Evolutionary conservation across 2,888 invertebrate species (phyloP).

Genomic region (Aproaerema taeniolella): DNA sequence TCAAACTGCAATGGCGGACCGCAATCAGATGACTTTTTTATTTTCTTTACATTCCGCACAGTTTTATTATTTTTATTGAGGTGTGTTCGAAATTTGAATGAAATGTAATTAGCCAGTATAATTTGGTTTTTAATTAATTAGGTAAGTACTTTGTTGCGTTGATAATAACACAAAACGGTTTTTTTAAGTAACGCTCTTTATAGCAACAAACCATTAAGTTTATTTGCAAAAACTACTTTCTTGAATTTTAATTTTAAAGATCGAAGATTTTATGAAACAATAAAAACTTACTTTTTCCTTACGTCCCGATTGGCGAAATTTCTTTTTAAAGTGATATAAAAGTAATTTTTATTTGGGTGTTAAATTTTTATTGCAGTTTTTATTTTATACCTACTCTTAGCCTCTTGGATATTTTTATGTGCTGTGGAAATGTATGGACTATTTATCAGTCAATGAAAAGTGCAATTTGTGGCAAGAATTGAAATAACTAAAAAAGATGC

Average conservation of each 20-base stretch:
- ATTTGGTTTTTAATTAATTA: background rate
- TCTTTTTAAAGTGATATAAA: constrained; percentile 26
- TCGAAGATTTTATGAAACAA: constrained; percentile 33
- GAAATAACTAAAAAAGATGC: too few species aligned
- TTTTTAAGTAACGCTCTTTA: too few species aligned
- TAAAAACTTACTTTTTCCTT: constrained; percentile 27
- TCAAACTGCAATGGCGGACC: constrained; percentile 31
- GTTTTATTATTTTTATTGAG: too few species aligned
- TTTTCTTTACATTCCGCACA: too few species aligned
- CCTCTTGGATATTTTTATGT: constrained; percentile 4
- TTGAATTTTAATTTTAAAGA: constrained; percentile 24
- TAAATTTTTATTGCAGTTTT: constrained; percentile 7
- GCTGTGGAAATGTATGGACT: background rate
- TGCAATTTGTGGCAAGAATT: too few species aligned
- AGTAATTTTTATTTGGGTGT: constrained; percentile 27
- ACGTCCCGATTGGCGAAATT: constrained; percentile 24
- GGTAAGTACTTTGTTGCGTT: background rate
- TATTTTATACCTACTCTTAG: background rate
- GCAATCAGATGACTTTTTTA: constrained; percentile 22
- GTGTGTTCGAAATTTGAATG: too few species aligned
- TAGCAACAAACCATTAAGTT: too few species aligned
- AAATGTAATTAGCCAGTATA: too few species aligned
- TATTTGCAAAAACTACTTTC: background rate
- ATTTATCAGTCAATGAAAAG: too few species aligned
- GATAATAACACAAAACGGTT: too few species aligned